phyloP scores from a whole-genome alignment of 2,888 invertebrate genomes.

The Euphydryas editha region DNA sequence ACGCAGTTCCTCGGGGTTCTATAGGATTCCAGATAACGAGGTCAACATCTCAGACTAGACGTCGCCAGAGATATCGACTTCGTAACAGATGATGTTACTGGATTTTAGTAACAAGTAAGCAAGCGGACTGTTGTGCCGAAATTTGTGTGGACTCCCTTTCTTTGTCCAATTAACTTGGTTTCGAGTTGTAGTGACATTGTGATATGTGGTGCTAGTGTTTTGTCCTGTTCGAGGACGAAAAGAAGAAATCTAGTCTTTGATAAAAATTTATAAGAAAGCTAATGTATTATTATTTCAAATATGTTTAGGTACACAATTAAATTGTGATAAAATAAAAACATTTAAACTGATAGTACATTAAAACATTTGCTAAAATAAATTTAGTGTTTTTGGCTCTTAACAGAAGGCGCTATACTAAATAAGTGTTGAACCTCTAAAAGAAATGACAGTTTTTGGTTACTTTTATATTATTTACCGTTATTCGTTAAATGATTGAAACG shows the following conservation, averaged over 20 bases:
- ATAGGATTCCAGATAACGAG: constrained; percentile 69
- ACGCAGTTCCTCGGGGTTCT: constrained; percentile 40
- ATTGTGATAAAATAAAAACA: neutral
- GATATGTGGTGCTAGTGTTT: neutral
- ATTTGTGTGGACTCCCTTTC: constrained; percentile 21
- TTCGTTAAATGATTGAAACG: too few relatives aligned
- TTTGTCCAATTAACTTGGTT: constrained; percentile 7
- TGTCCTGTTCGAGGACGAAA: neutral
- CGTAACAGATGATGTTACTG: constrained; percentile 73
- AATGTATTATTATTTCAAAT: too few relatives aligned
- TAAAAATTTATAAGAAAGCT: too few relatives aligned
- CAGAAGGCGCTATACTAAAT: too few relatives aligned
- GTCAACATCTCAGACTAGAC: constrained; percentile 74
- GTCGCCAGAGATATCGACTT: constrained; percentile 78
- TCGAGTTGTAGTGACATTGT: neutral
- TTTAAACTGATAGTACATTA: too few relatives aligned
- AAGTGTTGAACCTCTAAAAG: too few relatives aligned
- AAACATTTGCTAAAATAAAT: too few relatives aligned
- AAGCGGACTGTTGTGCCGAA: constrained; percentile 51
- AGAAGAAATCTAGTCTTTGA: too few relatives aligned
- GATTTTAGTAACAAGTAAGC: constrained; percentile 63
- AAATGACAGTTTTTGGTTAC: too few relatives aligned
- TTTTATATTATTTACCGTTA: too few relatives aligned
- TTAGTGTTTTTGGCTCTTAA: too few relatives aligned
- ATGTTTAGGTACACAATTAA: neutral